Evolutionary conservation across 1,140 invertebrate species (phyloP).

Genomic region (Drosophila seguyi): DNA sequence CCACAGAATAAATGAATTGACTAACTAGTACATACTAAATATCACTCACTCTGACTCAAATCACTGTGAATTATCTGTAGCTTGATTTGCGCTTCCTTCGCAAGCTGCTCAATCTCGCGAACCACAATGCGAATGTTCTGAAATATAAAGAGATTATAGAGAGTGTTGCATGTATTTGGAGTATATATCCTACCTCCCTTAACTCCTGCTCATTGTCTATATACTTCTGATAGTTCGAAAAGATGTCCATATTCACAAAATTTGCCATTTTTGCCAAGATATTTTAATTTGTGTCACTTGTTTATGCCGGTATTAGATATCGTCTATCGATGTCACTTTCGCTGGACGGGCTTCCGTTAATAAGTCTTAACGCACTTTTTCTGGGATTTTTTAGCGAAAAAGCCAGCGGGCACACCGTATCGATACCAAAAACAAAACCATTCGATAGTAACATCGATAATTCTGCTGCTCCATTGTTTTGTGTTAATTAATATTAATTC

Average conservation of each 20-base stretch:
- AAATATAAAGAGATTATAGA: constrained; percentile 33
- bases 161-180: not conserved
- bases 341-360: not conserved
- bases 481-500: constrained; percentile 23
- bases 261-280: constrained; percentile 63
- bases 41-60: constrained; percentile 86
- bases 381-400: too few relatives aligned
- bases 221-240: constrained; percentile 88
- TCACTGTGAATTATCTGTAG: constrained; percentile 91
- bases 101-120: constrained; percentile 89
- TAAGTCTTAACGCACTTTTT: too few relatives aligned
- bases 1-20: not conserved
- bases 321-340: constrained; percentile 10
- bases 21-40: not conserved
- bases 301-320: constrained; percentile 56
- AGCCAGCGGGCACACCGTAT: not conserved
- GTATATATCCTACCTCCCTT: constrained; percentile 86
- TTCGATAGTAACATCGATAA: not conserved
- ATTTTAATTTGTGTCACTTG: constrained; percentile 23
- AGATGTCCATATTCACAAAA: constrained; percentile 86
- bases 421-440: not conserved
- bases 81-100: constrained; percentile 89
- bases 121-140: constrained; percentile 90
- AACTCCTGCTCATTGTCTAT: constrained; percentile 88
- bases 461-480: constrained; percentile 1